Percentiles rank a stretch among this genome's conserved stretches.
Evolutionary conservation across 37 sponge, comb jelly and placozoan genomes (phyloP).

Genomic region (Diacarnus erythraeanus): DNA sequence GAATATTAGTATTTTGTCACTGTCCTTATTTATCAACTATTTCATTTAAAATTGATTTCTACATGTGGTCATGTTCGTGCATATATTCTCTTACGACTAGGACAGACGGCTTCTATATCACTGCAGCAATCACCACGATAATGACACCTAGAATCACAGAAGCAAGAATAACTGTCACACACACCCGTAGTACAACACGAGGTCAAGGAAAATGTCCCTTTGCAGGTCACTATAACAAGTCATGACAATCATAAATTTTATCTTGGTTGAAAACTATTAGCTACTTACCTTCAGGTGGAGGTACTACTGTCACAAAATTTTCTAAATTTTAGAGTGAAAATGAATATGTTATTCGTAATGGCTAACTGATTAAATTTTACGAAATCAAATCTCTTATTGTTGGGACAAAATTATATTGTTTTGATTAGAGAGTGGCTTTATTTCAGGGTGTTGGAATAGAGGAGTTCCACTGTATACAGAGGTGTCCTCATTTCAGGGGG

Average conservation of each 20-base stretch:
- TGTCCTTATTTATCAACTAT: too few species aligned
- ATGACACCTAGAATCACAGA: constrained; percentile 15
- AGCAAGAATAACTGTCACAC: constrained; percentile 14
- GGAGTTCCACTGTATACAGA: too few species aligned
- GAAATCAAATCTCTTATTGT: too few species aligned
- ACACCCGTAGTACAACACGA: background rate
- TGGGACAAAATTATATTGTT: too few species aligned
- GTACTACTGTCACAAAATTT: background rate
- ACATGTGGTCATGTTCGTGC: too few species aligned
- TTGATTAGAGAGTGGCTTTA: too few species aligned
- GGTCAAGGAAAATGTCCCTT: background rate
- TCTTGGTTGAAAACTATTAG: background rate
- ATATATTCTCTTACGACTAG: background rate
- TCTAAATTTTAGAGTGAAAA: background rate
- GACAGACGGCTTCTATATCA: constrained; percentile 13
- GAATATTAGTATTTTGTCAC: too few species aligned
- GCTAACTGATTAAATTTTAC: too few species aligned
- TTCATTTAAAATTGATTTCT: too few species aligned
- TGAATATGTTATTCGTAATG: too few species aligned
- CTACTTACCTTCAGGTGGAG: background rate
- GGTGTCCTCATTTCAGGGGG: too few species aligned
- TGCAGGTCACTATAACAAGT: background rate
- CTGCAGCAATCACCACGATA: constrained; percentile 19
- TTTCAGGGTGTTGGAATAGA: too few species aligned
- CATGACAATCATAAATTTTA: background rate